Base-by-base conservation (phyloP, 2,797 vertebrate genomes). In the Dendrocincla fuliginosa region DNA sequence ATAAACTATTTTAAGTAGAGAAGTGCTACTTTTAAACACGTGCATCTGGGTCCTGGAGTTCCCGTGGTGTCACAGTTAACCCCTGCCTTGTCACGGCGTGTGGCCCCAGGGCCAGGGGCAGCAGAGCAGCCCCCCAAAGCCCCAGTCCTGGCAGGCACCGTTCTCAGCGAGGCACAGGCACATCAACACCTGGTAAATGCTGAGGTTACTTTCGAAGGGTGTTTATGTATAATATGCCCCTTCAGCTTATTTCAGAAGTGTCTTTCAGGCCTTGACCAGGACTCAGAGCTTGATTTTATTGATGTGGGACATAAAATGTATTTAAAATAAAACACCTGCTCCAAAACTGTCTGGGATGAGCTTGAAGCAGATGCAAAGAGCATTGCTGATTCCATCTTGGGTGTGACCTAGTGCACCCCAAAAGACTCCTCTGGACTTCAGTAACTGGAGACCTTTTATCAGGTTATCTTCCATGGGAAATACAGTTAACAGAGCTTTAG, bases 1-100 rank as follows among this genome's bases (percentile, higher is more conserved):
- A 96, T 95, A 91, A 97, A 96, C 96, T 98, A 97, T 98, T 98
- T 98, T 97, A 97, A 97, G 96, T 84, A 91, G 88, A 94, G 97
- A 96, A 97, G 96, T 97, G 97, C 97, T 97, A 96, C 97, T 97
- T 97, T 89, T 95, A 93, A 96, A 93, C 90, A 39, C 41, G 1
- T 10, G 23, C 1, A 35, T 81, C 82, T 94, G 93, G 74, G 77
- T 52, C 80, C 83, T 81, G 90, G 89, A 90, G 87, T 91, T 64
- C 64, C 82, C 69, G 74, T 16, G 75, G 84, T 91, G 95, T 90
- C 91, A 75, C 61, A 32, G 73, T 95, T 97, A 96, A 95, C 92
- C 89, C 90, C 75, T 65, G 35, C 56, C 53, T 60, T 32, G 85
- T 67, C 30, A 1, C 0, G 0, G 57, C 5, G 22, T 63, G 50